Percentiles rank a stretch among this genome's conserved stretches.
phyloP scores from a whole-genome alignment of 2,888 invertebrate species.

The Tiliacea citrago region DNA sequence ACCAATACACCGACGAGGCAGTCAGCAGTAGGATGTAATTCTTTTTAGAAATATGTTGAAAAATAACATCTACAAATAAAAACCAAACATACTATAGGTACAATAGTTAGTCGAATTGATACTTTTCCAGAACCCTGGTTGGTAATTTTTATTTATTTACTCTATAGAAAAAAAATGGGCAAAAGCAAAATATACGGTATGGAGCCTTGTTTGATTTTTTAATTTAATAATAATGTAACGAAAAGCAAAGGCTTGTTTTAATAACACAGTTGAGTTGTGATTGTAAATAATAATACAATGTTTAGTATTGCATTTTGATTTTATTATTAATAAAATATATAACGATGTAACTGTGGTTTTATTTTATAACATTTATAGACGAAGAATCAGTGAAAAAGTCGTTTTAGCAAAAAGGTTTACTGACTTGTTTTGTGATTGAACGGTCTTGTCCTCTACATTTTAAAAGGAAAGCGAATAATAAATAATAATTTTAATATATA shows the following conservation, averaged over 20 bases:
- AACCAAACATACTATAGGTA: neutral
- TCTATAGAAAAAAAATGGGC: neutral
- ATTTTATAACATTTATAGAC: neutral
- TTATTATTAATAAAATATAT: constrained; percentile 58
- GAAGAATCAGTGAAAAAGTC: too few relatives aligned
- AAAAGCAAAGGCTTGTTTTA: constrained; percentile 30
- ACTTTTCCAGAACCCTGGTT: neutral
- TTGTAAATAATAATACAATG: constrained; percentile 66
- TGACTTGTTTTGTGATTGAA: too few relatives aligned
- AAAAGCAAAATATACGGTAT: neutral
- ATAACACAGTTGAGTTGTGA: constrained; percentile 66
- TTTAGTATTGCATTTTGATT: constrained; percentile 57
- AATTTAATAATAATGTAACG: neutral
- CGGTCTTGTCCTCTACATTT: too few relatives aligned
- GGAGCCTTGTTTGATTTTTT: neutral
- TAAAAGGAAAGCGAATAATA: too few relatives aligned
- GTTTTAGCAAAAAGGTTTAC: too few relatives aligned
- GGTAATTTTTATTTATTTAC: neutral
- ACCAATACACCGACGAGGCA: too few relatives aligned
- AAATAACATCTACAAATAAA: neutral
- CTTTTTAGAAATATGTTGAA: neutral
- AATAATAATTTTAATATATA: too few relatives aligned
- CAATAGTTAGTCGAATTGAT: neutral
- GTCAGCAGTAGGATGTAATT: neutral
- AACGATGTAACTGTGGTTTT: constrained; percentile 41